phyloP scores from a whole-genome alignment of 2,797 vertebrate species.

The Sitta carolinensis region DNA sequence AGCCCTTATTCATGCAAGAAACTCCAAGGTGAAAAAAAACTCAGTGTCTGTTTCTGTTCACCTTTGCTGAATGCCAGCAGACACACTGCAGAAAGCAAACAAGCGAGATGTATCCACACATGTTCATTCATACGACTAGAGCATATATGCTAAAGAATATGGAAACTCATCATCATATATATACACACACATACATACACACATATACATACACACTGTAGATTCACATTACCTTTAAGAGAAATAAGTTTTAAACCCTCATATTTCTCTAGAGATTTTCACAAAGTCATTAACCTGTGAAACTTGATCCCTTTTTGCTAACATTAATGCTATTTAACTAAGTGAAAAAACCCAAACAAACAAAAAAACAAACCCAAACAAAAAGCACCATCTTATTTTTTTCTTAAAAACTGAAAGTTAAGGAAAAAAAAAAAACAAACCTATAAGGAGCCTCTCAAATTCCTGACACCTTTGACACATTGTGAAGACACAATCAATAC shows the following conservation, averaged over 20 bases:
- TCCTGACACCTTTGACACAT: neutral
- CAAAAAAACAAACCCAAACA: neutral
- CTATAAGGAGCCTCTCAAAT: neutral
- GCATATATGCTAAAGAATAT: fast-evolving
- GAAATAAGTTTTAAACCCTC: neutral
- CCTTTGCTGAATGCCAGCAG: neutral
- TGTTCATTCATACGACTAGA: neutral
- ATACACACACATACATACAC: fast-evolving
- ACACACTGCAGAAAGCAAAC: neutral
- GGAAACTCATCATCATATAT: neutral
- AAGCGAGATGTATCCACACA: fast-evolving
- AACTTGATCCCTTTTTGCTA: neutral
- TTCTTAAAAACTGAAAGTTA: neutral
- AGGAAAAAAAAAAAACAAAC: neutral
- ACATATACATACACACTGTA: neutral
- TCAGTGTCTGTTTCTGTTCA: neutral
- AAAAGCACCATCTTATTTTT: neutral
- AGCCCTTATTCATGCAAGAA: neutral
- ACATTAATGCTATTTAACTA: neutral
- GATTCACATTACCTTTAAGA: neutral
- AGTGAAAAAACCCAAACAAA: fast-evolving
- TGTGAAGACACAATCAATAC: neutral
- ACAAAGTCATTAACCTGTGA: neutral
- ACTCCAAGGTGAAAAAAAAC: neutral
- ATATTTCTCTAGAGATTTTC: neutral